Conservation (phyloP, 2,888 invertebrate species). For the Calameuta pallipes region DNA sequence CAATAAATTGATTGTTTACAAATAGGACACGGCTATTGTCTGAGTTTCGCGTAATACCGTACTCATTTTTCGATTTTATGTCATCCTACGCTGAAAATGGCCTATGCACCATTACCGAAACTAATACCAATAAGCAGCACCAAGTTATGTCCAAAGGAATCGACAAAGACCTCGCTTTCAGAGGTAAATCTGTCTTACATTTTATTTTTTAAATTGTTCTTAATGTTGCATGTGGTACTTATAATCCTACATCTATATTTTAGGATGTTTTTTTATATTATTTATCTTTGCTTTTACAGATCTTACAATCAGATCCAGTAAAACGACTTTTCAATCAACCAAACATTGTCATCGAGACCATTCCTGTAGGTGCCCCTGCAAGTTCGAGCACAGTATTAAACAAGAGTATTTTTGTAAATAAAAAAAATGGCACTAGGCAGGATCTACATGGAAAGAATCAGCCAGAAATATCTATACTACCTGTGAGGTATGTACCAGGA, state of each 20-base stretch:
- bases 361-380: conserved; percentile 34
- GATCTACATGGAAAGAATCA: conserved; percentile 20
- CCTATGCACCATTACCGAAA: conserved; percentile 34
- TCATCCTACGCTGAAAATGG: conserved; percentile 25
- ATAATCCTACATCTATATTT: not conserved
- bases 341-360: conserved; percentile 52
- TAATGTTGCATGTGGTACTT: not conserved
- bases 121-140: conserved; percentile 33
- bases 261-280: not conserved
- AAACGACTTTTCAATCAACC: conserved; percentile 57
- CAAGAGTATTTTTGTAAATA: conserved; percentile 22
- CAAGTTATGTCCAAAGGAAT: conserved; percentile 33
- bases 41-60: not conserved
- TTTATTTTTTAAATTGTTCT: not conserved
- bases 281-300: conserved; percentile 32
- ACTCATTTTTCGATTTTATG: conserved; percentile 5
- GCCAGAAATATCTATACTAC: conserved; percentile 40
- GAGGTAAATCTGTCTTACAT: conserved; percentile 37
- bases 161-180: conserved; percentile 33
- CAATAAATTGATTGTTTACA: not conserved
- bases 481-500: conserved; percentile 25
- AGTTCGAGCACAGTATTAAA: conserved; percentile 18
- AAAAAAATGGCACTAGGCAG: conserved; percentile 30
- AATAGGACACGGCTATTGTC: not conserved
- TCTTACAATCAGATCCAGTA: conserved; percentile 55